Evolutionary conservation across 1,140 invertebrate species (phyloP).

Genomic region (Meloidogyne floridensis): DNA sequence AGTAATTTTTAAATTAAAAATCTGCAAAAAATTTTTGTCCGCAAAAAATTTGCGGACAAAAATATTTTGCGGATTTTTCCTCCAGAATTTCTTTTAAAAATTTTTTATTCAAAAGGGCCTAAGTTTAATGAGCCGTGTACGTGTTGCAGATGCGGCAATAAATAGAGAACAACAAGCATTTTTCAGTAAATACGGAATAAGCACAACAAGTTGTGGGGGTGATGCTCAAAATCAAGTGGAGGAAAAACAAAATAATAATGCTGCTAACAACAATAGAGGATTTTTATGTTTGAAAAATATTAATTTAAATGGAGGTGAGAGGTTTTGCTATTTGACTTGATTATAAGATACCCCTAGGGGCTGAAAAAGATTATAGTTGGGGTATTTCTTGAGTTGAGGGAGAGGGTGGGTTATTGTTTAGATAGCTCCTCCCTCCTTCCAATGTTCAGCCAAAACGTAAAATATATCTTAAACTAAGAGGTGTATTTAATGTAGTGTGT

Average conservation of each 20-base stretch:
- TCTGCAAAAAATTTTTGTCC: background rate
- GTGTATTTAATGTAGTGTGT: no score
- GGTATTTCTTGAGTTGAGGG: no score
- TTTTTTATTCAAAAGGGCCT: conserved; percentile 30
- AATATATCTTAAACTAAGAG: no score
- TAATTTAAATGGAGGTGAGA: background rate
- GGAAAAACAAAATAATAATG: background rate
- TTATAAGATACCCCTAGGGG: no score
- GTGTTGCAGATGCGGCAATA: conserved; percentile 31
- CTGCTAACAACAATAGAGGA: background rate
- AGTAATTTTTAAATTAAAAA: background rate
- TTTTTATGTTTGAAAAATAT: background rate
- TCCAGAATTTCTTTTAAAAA: background rate
- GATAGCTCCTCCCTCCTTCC: no score
- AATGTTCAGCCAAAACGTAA: no score
- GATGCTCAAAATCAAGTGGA: background rate
- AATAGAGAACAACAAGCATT: conserved; percentile 48
- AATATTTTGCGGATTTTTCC: background rate
- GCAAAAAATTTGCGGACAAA: background rate
- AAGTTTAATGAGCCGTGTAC: conserved; percentile 28
- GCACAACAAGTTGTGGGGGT: conserved; percentile 25
- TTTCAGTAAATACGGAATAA: conserved; percentile 47
- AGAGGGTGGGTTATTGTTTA: no score
- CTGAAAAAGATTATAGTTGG: no score
- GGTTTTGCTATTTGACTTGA: no score